A percentile compares a stretch with the other conserved stretches of the same genome.
Evolutionary conservation across 2,113 vertebrate species (phyloP).

Genomic region (Micromys minutus): DNA sequence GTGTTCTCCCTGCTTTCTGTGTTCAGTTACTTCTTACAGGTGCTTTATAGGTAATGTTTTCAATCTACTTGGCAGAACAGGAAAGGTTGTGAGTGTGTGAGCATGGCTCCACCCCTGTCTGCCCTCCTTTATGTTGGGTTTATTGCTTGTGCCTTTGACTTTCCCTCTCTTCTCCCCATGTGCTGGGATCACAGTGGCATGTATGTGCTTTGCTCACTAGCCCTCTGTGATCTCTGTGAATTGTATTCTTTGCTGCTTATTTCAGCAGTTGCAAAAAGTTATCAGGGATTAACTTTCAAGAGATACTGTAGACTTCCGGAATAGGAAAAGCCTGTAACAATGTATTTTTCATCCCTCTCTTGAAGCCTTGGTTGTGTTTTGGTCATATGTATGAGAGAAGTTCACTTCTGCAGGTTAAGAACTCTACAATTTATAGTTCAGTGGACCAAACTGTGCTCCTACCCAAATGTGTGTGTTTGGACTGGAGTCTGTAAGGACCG

Average conservation of each 20-base stretch:
- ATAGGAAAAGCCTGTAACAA: neutral
- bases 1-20: neutral
- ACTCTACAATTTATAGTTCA: neutral
- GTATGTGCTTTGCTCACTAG: neutral
- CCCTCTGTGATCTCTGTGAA: neutral
- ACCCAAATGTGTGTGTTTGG: neutral
- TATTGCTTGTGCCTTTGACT: neutral
- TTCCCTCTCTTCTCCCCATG: neutral
- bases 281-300: neutral
- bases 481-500: neutral
- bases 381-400: neutral
- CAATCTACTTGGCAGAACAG: neutral
- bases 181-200: neutral
- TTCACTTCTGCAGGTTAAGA: neutral
- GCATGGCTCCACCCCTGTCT: neutral
- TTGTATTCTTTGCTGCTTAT: neutral
- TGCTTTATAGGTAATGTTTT: neutral
- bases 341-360: neutral
- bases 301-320: neutral
- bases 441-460: neutral
- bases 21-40: neutral
- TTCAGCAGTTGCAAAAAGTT: neutral
- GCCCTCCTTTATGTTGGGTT: neutral
- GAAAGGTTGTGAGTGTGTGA: neutral
- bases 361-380: neutral